Conservation (phyloP, 1,140 invertebrate species). For the Pseudomyrmex concolor region DNA sequence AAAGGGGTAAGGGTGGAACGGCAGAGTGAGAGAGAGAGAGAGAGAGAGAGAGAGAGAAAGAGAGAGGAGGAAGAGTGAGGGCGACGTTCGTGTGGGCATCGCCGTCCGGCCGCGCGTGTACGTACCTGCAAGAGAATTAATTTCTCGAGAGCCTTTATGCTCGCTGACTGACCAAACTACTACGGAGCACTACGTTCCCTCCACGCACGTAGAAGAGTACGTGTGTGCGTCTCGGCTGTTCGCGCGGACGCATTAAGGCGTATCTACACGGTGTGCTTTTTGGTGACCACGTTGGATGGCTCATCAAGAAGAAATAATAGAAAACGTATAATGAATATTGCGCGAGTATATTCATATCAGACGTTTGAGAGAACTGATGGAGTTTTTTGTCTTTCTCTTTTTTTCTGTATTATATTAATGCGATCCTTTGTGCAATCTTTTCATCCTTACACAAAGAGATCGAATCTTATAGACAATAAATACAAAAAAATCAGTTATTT, state of each 20-base stretch:
- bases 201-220: constrained; percentile 59
- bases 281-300: neutral
- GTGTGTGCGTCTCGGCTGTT: constrained; percentile 52
- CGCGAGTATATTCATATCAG: neutral
- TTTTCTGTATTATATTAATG: neutral
- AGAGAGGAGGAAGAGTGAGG: neutral
- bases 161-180: constrained; percentile 82
- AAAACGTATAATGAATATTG: neutral
- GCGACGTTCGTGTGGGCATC: constrained; percentile 43
- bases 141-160: constrained; percentile 84
- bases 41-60: neutral
- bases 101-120: constrained; percentile 50
- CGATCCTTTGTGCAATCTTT: too few relatives aligned
- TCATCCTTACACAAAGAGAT: neutral
- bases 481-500: neutral
- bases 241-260: constrained; percentile 49
- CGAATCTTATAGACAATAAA: neutral
- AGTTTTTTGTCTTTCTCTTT: neutral
- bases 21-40: neutral
- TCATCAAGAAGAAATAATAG: neutral
- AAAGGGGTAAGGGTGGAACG: neutral
- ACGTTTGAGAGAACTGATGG: too few relatives aligned
- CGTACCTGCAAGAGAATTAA: constrained; percentile 81
- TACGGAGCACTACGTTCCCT: constrained; percentile 67
- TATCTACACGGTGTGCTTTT: constrained; percentile 37